phyloP scores from a whole-genome alignment of 2,888 invertebrate genomes.

The Watsonalla cultraria region DNA sequence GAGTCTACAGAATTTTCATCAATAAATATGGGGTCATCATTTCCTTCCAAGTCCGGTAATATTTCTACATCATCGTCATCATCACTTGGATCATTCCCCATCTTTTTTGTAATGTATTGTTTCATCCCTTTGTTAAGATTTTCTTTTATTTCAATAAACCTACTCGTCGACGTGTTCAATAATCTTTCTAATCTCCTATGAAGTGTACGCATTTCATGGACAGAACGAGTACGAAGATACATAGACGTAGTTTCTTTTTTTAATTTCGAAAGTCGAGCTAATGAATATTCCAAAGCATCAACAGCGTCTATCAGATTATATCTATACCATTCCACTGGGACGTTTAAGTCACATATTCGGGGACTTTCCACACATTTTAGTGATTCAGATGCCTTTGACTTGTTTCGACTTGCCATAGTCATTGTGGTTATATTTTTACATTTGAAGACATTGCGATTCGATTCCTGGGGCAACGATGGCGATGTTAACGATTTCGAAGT shows the following conservation, averaged over 20 bases:
- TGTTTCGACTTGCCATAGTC: neutral
- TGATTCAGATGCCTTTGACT: neutral
- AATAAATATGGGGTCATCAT: slow-evolving; percentile 72
- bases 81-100: slow-evolving; percentile 22
- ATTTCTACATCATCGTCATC: slow-evolving; percentile 67
- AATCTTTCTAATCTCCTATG: slow-evolving; percentile 77
- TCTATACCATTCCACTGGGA: slow-evolving; percentile 78
- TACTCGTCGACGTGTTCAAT: slow-evolving; percentile 71
- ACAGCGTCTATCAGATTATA: slow-evolving; percentile 78
- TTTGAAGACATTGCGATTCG: neutral
- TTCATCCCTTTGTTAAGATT: slow-evolving; percentile 77
- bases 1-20: slow-evolving; percentile 74
- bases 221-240: slow-evolving; percentile 63
- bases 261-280: slow-evolving; percentile 69
- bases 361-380: slow-evolving; percentile 17
- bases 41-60: slow-evolving; percentile 46
- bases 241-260: slow-evolving; percentile 67
- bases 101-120: slow-evolving; percentile 62
- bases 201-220: slow-evolving; percentile 71
- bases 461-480: slow-evolving; percentile 14
- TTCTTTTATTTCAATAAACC: slow-evolving; percentile 75
- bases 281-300: slow-evolving; percentile 77
- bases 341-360: slow-evolving; percentile 51
- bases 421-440: neutral
- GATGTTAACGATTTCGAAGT: slow-evolving; percentile 16